Evolutionary conservation across 2,888 invertebrate genomes (phyloP).

Genomic region (Pseudoips prasinana): DNA sequence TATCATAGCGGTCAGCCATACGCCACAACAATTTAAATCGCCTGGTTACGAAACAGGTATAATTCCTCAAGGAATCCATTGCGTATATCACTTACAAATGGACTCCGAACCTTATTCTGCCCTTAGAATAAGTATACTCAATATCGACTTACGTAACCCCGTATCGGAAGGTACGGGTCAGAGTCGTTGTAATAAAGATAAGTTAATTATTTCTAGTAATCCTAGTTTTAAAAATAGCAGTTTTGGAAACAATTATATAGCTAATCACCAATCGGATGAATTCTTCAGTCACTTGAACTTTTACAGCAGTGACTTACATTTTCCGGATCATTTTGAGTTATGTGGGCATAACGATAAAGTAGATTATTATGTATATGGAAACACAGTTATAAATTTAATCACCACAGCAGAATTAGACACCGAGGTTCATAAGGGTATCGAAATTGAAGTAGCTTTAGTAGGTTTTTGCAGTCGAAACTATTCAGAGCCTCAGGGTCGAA

Average conservation of each 20-base stretch:
- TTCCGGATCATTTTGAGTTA: slow-evolving; percentile 40
- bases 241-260: slow-evolving; percentile 51
- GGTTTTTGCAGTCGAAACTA: slow-evolving; percentile 84
- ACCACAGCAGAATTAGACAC: slow-evolving; percentile 50
- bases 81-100: slow-evolving; percentile 49
- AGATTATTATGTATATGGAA: slow-evolving; percentile 55
- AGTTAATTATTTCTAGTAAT: slow-evolving; percentile 48
- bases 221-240: slow-evolving; percentile 38
- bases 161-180: slow-evolving; percentile 20
- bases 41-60: slow-evolving; percentile 54
- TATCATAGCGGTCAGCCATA: slow-evolving; percentile 31
- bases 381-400: slow-evolving; percentile 45
- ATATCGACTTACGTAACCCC: slow-evolving; percentile 51
- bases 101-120: slow-evolving; percentile 22
- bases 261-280: slow-evolving; percentile 36
- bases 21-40: slow-evolving; percentile 46
- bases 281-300: slow-evolving; percentile 41
- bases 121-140: slow-evolving; percentile 47
- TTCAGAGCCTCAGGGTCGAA: slow-evolving; percentile 86
- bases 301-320: slow-evolving; percentile 24
- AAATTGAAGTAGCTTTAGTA: slow-evolving; percentile 81
- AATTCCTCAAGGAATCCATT: slow-evolving; percentile 59
- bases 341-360: slow-evolving; percentile 49
- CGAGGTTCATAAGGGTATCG: slow-evolving; percentile 82
- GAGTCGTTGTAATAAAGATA: slow-evolving; percentile 57